Evolutionary conservation across 2,113 vertebrate genomes (phyloP).

Genomic region (Eubucco bourcierii): DNA sequence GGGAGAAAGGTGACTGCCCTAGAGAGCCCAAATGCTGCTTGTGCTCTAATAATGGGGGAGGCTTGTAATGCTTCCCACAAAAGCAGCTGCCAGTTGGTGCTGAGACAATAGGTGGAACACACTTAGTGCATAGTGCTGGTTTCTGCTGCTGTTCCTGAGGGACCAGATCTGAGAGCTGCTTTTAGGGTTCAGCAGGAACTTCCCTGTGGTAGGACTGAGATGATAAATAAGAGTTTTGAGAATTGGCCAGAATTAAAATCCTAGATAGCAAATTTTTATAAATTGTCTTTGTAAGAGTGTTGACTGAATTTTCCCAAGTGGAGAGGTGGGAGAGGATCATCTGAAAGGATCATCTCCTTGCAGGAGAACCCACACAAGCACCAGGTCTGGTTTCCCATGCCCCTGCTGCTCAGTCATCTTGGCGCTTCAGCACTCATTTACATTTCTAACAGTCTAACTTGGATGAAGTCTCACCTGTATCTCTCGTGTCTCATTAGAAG

Average conservation of each 20-base stretch:
- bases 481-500: not conserved
- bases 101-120: not conserved
- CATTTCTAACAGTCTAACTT: not conserved
- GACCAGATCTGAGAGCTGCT: not conserved
- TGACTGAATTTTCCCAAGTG: not conserved
- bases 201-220: not conserved
- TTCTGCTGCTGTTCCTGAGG: not conserved
- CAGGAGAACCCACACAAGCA: not conserved
- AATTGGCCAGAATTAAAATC: not conserved
- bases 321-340: not conserved
- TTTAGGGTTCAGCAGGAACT: not conserved
- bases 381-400: not conserved
- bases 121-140: not conserved
- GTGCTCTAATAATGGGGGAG: not conserved
- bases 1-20: not conserved
- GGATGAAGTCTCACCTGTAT: not conserved
- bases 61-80: slow-evolving; percentile 27
- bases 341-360: not conserved
- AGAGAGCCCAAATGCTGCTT: not conserved
- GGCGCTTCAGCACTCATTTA: not conserved
- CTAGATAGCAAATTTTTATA: not conserved
- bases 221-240: not conserved
- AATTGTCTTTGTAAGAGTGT: not conserved
- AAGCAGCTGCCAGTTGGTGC: not conserved
- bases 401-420: not conserved